Percentiles rank a stretch among this genome's conserved stretches.
These are phyloP conservation scores for Hippopotamus amphibius DNA, from an alignment of 2,113 vertebrate genomes.

Conservation along the genomic window DNA sequence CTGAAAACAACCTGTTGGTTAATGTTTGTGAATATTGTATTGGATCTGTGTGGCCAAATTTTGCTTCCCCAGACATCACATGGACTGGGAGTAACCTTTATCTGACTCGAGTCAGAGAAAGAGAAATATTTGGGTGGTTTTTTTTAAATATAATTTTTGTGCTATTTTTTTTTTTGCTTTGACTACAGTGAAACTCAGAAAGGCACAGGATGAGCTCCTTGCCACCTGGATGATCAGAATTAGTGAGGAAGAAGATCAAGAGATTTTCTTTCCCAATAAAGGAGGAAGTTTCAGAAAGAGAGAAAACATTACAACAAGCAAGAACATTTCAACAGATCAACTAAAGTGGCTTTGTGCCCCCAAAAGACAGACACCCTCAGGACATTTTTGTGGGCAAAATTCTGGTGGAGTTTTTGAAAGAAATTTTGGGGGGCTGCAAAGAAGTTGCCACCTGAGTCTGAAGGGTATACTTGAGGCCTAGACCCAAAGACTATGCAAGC, in stretches of 20 bases:
- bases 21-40: not conserved
- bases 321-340: not conserved
- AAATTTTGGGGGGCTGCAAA: not conserved
- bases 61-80: not conserved
- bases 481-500: not conserved
- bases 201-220: not conserved
- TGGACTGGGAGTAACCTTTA: not conserved
- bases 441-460: not conserved
- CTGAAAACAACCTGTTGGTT: not conserved
- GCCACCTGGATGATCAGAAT: not conserved
- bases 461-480: not conserved
- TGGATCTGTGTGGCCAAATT: not conserved
- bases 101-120: not conserved
- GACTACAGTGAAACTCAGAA: not conserved
- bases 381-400: constrained; percentile 6
- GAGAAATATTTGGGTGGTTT: constrained; percentile 3
- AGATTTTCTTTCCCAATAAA: constrained; percentile 7
- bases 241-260: not conserved
- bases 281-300: constrained; percentile 30
- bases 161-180: not conserved
- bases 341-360: not conserved
- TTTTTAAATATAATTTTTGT: not conserved
- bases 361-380: not conserved
- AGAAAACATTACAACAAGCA: constrained; percentile 21
- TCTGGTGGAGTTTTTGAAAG: not conserved